Percentiles rank a stretch among this genome's conserved stretches.
Evolutionary conservation across 2,888 invertebrate genomes (phyloP).

Genomic region (Buathra laborator): DNA sequence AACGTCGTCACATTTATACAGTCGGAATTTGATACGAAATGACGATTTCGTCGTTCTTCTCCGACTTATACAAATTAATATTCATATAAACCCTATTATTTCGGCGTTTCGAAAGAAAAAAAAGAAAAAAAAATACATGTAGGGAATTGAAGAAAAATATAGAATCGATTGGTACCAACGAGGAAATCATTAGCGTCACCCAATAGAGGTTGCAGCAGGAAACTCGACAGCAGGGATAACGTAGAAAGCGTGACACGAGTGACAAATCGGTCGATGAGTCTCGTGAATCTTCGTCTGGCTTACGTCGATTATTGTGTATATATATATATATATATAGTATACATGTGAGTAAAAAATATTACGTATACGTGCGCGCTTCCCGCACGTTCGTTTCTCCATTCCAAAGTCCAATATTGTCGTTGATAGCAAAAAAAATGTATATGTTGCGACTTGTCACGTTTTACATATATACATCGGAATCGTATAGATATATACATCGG

Average conservation of each 20-base stretch:
- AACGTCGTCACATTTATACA: neutral
- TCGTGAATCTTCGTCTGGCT: slow-evolving; percentile 28
- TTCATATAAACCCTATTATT: neutral
- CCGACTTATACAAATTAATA: neutral
- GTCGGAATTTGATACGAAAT: neutral
- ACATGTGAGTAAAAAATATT: neutral
- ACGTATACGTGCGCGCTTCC: neutral
- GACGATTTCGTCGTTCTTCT: neutral
- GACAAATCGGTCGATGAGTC: slow-evolving; percentile 31
- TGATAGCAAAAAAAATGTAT: neutral
- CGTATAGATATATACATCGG: neutral
- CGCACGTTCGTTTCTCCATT: neutral
- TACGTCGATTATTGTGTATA: neutral
- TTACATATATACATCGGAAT: neutral
- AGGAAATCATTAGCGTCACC: neutral
- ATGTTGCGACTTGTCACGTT: slow-evolving; percentile 3
- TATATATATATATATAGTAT: neutral
- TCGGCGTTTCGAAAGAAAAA: neutral
- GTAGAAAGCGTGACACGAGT: slow-evolving; percentile 32
- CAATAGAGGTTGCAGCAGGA: neutral
- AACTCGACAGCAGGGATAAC: neutral
- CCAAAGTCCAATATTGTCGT: slow-evolving; percentile 17
- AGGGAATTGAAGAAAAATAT: neutral
- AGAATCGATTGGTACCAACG: neutral
- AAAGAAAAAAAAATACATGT: too few species aligned